Base-by-base conservation (phyloP, 2,797 vertebrate genomes). In the Tokudaia tokunoshimensis region DNA sequence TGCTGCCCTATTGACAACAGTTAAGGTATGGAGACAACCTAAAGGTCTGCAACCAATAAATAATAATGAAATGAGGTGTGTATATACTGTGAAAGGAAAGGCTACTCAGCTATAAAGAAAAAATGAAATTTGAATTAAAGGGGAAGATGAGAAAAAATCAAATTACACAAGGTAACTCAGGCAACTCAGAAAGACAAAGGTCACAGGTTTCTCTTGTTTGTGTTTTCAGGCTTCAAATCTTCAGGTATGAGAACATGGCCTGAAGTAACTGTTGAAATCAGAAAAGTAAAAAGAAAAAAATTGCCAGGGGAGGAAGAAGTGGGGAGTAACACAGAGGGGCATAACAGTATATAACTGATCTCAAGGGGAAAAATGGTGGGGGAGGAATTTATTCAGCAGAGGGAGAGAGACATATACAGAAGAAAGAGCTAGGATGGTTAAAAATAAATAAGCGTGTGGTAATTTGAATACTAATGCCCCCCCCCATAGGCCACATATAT, bases 281-380 rank as follows among this genome's bases (percentile, higher is more conserved):
- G 29, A 19, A 85, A 47, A 67, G 29, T 8, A n/a, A 85, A n/a
- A 85, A 3, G 1, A 34, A 22, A 85, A 85, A 50, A 11, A 50
- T 22, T n/a, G 0, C 44, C 5, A 50, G 41, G 29, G 6, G n/a
- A 52, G 12, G 44, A 67, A 70, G 44, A 12, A 7, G 6, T 5
- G 20, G 20, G 34, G 31, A 70, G 19, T 26, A 34, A 50, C 65
- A 85, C 20, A 34, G 61, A 85, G 41, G 5, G 11, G 19, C 22
- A 24, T 4, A 22, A 10, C 11, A 50, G 17, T 20, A 85, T 67
- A 9, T 24, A n/a, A 85, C 8, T 70, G 20, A n/a, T 52, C 47
- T 67, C 31, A 24, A n/a, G 44, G 6, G 6, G 19, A 0, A 3
- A 65, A 52, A n/a, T 26, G 12, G 5, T 0, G 2, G 6, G 11